Percentiles rank a stretch among this genome's conserved stretches.
phyloP scores from a whole-genome alignment of 2,797 vertebrate genomes.

The Gymnocypris eckloni region DNA sequence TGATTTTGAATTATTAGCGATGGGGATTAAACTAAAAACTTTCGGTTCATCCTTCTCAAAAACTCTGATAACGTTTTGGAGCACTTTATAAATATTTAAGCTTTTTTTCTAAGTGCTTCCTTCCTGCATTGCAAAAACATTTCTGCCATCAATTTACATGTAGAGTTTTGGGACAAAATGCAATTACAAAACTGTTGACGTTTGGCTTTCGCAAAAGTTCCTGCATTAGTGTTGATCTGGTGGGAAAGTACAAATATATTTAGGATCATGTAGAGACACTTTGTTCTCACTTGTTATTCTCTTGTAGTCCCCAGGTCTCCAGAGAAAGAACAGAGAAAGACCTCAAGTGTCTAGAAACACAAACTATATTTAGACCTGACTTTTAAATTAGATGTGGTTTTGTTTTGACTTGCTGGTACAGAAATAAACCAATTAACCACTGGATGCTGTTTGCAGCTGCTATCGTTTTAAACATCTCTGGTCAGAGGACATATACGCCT shows the following conservation, averaged over 20 bases:
- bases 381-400: background rate
- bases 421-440: background rate
- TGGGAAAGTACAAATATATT: conserved; percentile 3
- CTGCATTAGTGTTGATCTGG: conserved; percentile 1
- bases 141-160: conserved; percentile 15
- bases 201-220: background rate
- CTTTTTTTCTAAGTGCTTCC: background rate
- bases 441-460: background rate
- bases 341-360: background rate
- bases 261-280: background rate
- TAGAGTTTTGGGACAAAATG: conserved; percentile 5
- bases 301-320: background rate
- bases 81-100: conserved; percentile 4
- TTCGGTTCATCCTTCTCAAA: background rate
- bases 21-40: background rate
- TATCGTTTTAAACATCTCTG: background rate
- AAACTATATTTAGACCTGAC: conserved; percentile 6
- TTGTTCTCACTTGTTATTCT: conserved; percentile 19
- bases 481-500: background rate
- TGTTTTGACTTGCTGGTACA: background rate
- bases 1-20: background rate
- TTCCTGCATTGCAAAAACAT: conserved; percentile 19
- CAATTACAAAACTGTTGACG: conserved; percentile 34
- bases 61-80: conserved; percentile 3
- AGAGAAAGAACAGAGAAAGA: background rate